Evolutionary conservation across 2,888 invertebrate species (phyloP), one percentile per base, ranked within the genome.

Genomic region (Catotricha subobsoleta): DNA sequence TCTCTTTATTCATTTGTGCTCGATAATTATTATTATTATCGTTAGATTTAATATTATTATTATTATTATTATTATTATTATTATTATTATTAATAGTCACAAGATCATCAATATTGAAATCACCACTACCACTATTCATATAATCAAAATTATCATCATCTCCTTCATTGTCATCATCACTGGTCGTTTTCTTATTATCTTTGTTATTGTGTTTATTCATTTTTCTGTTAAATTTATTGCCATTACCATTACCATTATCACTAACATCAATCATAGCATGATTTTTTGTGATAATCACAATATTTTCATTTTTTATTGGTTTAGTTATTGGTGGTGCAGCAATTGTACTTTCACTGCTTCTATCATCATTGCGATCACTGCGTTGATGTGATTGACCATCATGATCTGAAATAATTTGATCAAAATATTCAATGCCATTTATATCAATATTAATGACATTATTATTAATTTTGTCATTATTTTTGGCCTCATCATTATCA

Each of bases 1-100:
- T 45, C 16, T 45, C 44, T 16, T 23, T 41, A 10, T 25, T 25
- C 7, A 8, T 25, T 25, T 25, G 25, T n/a, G n/a, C n/a, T n/a
- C n/a, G n/a, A n/a, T n/a, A n/a, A n/a, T n/a, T n/a, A n/a, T n/a
- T n/a, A n/a, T n/a, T n/a, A n/a, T n/a, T n/a, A n/a, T n/a, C n/a
- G n/a, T n/a, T n/a, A n/a, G n/a, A n/a, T n/a, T n/a, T n/a, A n/a
- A n/a, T n/a, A n/a, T n/a, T n/a, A n/a, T n/a, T n/a, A n/a, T n/a
- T n/a, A n/a, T n/a, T n/a, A n/a, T n/a, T n/a, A n/a, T n/a, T n/a
- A n/a, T n/a, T n/a, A n/a, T n/a, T n/a, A n/a, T n/a, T n/a, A n/a
- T n/a, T n/a, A n/a, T n/a, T n/a, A n/a, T n/a, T n/a, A n/a, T n/a
- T n/a, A n/a, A n/a, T n/a, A n/a, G n/a, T n/a, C n/a, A n/a, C n/a